phyloP scores from a whole-genome alignment of 2,888 invertebrate genomes.

The Mantis religiosa region DNA sequence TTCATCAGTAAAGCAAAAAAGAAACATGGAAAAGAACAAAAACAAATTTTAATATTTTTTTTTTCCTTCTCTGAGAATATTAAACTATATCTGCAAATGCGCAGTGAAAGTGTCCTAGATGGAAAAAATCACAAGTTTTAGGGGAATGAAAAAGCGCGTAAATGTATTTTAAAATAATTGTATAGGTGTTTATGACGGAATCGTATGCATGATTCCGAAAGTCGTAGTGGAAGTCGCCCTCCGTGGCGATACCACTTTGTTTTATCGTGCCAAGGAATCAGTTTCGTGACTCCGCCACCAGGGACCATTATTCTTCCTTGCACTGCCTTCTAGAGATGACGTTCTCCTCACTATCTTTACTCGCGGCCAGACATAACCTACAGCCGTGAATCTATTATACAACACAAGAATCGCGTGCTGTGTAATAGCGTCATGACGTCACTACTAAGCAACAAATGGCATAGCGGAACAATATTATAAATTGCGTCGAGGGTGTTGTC shows the following conservation, averaged over 20 bases:
- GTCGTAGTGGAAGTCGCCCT: not conserved
- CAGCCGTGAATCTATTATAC: not conserved
- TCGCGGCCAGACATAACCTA: slow-evolving; percentile 4
- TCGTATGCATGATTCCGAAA: not conserved
- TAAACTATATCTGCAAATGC: no score
- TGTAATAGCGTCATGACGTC: slow-evolving; percentile 8
- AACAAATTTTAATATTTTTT: no score
- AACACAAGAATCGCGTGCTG: slow-evolving; percentile 1
- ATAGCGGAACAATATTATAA: slow-evolving; percentile 1
- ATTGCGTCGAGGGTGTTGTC: not conserved
- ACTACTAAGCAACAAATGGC: slow-evolving; percentile 12
- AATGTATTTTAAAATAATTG: not conserved
- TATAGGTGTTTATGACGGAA: not conserved
- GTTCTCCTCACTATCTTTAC: slow-evolving; percentile 2
- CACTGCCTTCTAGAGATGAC: slow-evolving; percentile 9
- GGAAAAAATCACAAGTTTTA: not conserved
- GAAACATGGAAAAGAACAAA: no score
- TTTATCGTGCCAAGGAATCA: not conserved
- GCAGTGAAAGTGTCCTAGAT: not conserved
- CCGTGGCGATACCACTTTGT: not conserved
- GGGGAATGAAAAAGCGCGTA: not conserved
- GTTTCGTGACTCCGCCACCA: slow-evolving; percentile 12
- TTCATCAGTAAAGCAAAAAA: no score
- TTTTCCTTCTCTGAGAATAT: no score
- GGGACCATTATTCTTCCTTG: slow-evolving; percentile 13